phyloP scores from a whole-genome alignment of 2,888 invertebrate species.

The Hypomecis punctinalis region DNA sequence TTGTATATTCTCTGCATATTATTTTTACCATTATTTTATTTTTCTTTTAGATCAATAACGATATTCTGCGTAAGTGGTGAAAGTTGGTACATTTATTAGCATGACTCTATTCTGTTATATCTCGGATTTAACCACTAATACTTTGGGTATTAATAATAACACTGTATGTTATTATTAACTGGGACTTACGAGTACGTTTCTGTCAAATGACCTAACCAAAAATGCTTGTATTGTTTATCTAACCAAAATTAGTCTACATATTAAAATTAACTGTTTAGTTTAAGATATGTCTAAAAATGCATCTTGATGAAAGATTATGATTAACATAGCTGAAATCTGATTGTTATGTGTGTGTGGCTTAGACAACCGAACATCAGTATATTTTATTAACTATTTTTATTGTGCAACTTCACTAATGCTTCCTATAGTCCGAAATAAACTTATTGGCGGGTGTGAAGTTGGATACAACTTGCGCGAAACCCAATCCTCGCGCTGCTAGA shows the following conservation, averaged over 20 bases:
- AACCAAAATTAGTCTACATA: neutral
- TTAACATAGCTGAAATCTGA: constrained; percentile 77
- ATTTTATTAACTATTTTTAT: neutral
- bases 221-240: neutral
- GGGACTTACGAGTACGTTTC: neutral
- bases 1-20: neutral
- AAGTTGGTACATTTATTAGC: constrained; percentile 13
- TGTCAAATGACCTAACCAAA: neutral
- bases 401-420: constrained; percentile 14
- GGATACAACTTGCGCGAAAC: too few relatives aligned
- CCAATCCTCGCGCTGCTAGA: too few relatives aligned
- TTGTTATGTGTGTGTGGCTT: constrained; percentile 82
- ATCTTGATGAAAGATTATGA: constrained; percentile 15
- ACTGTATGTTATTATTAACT: neutral
- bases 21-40: constrained; percentile 18
- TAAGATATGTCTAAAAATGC: neutral
- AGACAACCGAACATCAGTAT: constrained; percentile 69
- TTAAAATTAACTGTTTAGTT: neutral
- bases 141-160: neutral
- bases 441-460: too few relatives aligned
- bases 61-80: constrained; percentile 21
- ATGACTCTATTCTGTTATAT: constrained; percentile 2
- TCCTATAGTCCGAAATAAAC: neutral
- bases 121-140: neutral
- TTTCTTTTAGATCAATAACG: constrained; percentile 27